These are phyloP conservation scores for Glandiceps talaboti DNA, from an alignment of 53 echinoderm and acorn worm species.

Conservation along the genomic window DNA sequence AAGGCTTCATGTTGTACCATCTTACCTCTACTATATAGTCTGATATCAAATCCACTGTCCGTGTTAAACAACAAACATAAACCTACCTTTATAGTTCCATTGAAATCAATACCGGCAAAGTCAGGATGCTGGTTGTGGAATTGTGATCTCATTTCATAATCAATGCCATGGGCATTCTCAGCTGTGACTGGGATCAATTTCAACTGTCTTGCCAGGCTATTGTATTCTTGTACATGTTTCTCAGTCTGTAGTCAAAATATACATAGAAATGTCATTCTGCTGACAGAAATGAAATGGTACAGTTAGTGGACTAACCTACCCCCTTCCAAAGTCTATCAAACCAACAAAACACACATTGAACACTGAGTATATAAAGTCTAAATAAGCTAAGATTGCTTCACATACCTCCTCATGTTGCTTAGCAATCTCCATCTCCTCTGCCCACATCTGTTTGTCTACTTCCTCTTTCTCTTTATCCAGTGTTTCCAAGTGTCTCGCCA, in stretches of 20 bases:
- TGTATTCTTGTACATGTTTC: conserved; percentile 68
- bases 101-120: conserved; percentile 57
- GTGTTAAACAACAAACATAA: too few relatives aligned
- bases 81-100: conserved; percentile 86
- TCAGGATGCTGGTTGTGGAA: conserved; percentile 49
- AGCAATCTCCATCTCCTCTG: conserved; percentile 75
- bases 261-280: too few relatives aligned
- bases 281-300: too few relatives aligned
- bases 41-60: too few relatives aligned
- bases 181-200: conserved; percentile 75
- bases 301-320: too few relatives aligned
- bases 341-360: too few relatives aligned
- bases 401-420: conserved; percentile 76
- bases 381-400: too few relatives aligned
- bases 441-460: conserved; percentile 80
- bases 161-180: conserved; percentile 72
- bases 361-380: too few relatives aligned
- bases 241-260: conserved; percentile 45
- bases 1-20: too few relatives aligned
- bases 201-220: conserved; percentile 61
- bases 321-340: too few relatives aligned
- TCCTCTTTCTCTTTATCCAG: conserved; percentile 67
- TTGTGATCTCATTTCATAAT: conserved; percentile 73
- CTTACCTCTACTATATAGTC: too few relatives aligned
- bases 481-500: conserved; percentile 49